Evolutionary conservation across 2,888 invertebrate species (phyloP), one percentile per base, ranked within the genome.

Genomic region (Gastracanthus pulcherrimus): DNA sequence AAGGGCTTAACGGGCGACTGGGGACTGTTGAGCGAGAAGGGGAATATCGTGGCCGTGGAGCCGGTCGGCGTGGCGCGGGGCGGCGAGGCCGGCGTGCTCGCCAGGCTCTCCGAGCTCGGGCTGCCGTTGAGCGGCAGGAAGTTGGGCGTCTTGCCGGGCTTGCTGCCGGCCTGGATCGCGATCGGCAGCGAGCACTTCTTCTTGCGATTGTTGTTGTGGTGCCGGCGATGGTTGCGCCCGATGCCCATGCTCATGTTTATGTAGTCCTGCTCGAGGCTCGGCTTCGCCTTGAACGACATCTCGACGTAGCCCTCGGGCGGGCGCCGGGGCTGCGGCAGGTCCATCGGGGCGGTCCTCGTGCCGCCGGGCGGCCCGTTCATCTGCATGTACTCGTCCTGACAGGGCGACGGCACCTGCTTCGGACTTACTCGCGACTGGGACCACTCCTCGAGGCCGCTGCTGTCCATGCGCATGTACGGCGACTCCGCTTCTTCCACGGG

Each of bases 11-110:
- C 92, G 0, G 95, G 95, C 2, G 95, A 94, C 19, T 94, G 93
- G 0, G 95, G 95, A 84, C 95, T 95, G 88, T 95, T 95, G 62
- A 95, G 90, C 81, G 94, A 95, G 86, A 95, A 93, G 1, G 95
- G 95, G 89, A 95, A 95, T 81, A 95, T 94, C 0, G 95, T 94
- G 6, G 94, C 91, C 78, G 92, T 92, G 3, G 93, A 94, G 64
- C 94, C 94, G 1, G 94, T 94, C 0, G 94, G 94, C 0, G 94
- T 94, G 2, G 93, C 91, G n/a, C 92, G 89, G 0, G 90, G 88
- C 26, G 92, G 92, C n/a, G 93, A 92, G 58, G 92, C 93, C 11
- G 92, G 92, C 82, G 92, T 92, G 16, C 92, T 92, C 19, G 89
- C 88, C 82, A 92, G 88, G 80, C 90, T 91, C 67, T 90, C 90